A percentile compares a stretch with the other conserved stretches of the same genome.
These are phyloP conservation scores for Heliopora coerulea DNA, from an alignment of 92 coral and sea anemone species.

Conservation along the genomic window DNA sequence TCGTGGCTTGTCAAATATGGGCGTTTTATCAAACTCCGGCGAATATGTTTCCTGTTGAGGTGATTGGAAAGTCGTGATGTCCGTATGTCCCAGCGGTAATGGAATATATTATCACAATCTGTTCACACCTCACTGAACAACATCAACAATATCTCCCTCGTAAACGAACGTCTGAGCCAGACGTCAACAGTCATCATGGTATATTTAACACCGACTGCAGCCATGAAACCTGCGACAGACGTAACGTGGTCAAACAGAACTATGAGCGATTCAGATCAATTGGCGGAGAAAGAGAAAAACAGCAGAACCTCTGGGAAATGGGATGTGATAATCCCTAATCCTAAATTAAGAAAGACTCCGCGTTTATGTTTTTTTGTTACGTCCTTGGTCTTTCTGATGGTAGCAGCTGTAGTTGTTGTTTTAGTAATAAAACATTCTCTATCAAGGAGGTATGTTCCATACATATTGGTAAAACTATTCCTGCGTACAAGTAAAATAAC, in stretches of 20 bases:
- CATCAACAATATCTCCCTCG: background rate
- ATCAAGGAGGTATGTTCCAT: background rate
- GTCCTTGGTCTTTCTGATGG: background rate
- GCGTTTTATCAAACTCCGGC: too few species aligned
- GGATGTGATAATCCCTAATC: constrained; percentile 6
- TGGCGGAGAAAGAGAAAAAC: background rate
- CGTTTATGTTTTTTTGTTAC: constrained; percentile 6
- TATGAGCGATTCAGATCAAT: background rate
- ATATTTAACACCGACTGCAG: background rate
- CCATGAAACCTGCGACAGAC: background rate
- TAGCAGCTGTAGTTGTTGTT: background rate
- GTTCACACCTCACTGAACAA: background rate
- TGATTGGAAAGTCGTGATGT: background rate
- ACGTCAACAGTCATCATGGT: background rate
- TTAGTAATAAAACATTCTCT: background rate
- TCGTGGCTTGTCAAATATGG: too few species aligned
- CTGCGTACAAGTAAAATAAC: background rate
- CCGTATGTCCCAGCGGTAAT: background rate
- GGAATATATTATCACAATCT: background rate
- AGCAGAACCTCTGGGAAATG: background rate
- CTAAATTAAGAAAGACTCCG: background rate
- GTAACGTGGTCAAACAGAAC: background rate
- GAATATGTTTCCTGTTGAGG: background rate
- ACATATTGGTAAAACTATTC: background rate
- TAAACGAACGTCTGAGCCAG: background rate